Conservation (phyloP, 2,888 invertebrate species). For the Hirtodrosophila cameraria region DNA sequence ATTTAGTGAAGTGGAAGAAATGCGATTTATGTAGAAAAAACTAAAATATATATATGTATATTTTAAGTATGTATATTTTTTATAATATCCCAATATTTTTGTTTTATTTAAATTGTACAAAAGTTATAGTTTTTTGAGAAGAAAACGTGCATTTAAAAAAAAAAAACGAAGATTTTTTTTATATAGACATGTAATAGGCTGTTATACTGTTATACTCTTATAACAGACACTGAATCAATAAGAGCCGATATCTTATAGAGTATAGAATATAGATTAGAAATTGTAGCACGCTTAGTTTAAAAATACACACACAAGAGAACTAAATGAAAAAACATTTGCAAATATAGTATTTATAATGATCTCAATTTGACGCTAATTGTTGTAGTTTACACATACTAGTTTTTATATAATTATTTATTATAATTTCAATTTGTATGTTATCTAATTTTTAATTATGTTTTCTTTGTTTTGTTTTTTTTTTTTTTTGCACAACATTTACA, state of each 20-base stretch:
- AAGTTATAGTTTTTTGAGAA: conserved; percentile 19
- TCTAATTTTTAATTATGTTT: conserved; percentile 17
- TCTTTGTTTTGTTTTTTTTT: conserved; percentile 18
- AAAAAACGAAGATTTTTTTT: conserved; percentile 7
- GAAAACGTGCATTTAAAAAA: conserved; percentile 33
- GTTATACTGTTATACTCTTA: conserved; percentile 11
- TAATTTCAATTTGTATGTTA: conserved; percentile 14
- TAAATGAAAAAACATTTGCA: conserved; percentile 22
- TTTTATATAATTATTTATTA: conserved; percentile 1
- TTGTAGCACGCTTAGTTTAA: conserved; percentile 13
- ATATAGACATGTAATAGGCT: conserved; percentile 23
- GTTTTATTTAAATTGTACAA: conserved; percentile 34
- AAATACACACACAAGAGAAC: conserved; percentile 47
- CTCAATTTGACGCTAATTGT: conserved; percentile 26
- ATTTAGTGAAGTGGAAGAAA: conserved; percentile 75
- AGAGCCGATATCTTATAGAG: conserved; percentile 16
- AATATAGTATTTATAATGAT: conserved; percentile 18
- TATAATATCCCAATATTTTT: conserved; percentile 17
- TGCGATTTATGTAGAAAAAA: conserved; percentile 74
- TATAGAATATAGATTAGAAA: conserved; percentile 7
- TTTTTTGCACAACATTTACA: conserved; percentile 62
- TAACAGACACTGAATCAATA: conserved; percentile 26
- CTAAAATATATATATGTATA: conserved; percentile 49
- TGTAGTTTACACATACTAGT: conserved; percentile 20
- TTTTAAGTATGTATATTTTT: conserved; percentile 23